Conservation (phyloP, 2,888 invertebrate genomes). For the Gastracanthus pulcherrimus region DNA sequence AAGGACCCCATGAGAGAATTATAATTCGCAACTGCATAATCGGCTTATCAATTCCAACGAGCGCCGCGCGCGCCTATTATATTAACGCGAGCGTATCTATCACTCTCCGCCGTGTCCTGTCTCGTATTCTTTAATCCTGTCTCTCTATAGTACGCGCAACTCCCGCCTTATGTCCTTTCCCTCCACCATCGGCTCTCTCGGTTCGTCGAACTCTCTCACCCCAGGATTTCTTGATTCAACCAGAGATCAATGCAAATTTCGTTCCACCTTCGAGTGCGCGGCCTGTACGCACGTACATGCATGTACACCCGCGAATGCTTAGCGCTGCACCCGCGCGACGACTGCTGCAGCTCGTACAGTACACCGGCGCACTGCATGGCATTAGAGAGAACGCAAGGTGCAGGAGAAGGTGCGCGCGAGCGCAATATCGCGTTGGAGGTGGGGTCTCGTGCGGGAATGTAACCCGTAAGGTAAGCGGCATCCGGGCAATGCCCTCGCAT, state of each 20-base stretch:
- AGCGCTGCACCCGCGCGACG: background rate
- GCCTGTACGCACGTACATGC: background rate
- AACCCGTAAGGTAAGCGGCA: slow-evolving; percentile 73
- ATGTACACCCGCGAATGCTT: background rate
- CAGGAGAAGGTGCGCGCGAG: slow-evolving; percentile 20
- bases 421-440: slow-evolving; percentile 48
- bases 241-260: slow-evolving; percentile 64
- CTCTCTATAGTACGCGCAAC: background rate
- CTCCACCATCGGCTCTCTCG: slow-evolving; percentile 53
- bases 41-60: background rate
- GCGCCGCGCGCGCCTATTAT: background rate
- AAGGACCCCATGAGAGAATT: too few relatives aligned
- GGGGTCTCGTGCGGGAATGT: slow-evolving; percentile 54
- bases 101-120: slow-evolving; percentile 10
- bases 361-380: background rate
- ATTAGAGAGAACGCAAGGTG: slow-evolving; percentile 36
- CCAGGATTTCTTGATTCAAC: slow-evolving; percentile 59
- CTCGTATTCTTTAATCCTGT: slow-evolving; percentile 32
- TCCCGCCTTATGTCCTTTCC: slow-evolving; percentile 30
- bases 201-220: slow-evolving; percentile 63
- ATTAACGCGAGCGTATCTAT: background rate
- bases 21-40: background rate
- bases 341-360: background rate
- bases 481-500: slow-evolving; percentile 76
- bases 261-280: slow-evolving; percentile 54